phyloP scores from a whole-genome alignment of 2,113 vertebrate genomes.

The Dromaius novaehollandiae region DNA sequence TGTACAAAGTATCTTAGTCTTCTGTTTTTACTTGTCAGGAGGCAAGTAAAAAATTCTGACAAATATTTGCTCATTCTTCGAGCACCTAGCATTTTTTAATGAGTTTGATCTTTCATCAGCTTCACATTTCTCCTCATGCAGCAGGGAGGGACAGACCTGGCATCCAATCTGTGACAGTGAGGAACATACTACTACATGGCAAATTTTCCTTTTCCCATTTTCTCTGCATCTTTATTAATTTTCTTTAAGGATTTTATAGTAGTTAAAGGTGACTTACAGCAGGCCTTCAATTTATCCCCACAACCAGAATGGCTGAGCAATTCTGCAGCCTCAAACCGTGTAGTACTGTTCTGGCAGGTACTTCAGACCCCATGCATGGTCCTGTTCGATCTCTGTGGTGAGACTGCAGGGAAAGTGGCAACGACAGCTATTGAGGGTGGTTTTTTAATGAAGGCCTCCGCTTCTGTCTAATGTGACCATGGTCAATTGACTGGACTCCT shows the following conservation, averaged over 20 bases:
- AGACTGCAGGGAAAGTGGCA: neutral
- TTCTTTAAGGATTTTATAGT: neutral
- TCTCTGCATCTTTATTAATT: neutral
- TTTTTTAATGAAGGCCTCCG: neutral
- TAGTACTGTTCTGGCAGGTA: neutral
- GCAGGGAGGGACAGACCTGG: neutral
- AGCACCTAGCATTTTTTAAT: conserved; percentile 1
- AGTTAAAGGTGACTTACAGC: neutral
- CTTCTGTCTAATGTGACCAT: neutral
- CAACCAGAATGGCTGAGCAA: neutral
- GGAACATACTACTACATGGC: neutral
- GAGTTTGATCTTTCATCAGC: neutral
- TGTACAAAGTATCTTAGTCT: neutral
- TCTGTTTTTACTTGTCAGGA: neutral
- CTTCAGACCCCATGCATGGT: neutral
- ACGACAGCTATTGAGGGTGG: neutral
- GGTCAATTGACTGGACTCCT: neutral
- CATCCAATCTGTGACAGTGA: neutral
- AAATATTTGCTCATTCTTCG: conserved; percentile 4
- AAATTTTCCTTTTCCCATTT: neutral
- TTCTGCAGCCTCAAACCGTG: neutral
- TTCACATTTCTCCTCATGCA: neutral
- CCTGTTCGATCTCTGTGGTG: neutral
- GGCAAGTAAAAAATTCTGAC: neutral
- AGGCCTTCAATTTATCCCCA: neutral